Conservation (phyloP, 2,888 invertebrate species). For the Hydrotaea cyrtoneurina region DNA sequence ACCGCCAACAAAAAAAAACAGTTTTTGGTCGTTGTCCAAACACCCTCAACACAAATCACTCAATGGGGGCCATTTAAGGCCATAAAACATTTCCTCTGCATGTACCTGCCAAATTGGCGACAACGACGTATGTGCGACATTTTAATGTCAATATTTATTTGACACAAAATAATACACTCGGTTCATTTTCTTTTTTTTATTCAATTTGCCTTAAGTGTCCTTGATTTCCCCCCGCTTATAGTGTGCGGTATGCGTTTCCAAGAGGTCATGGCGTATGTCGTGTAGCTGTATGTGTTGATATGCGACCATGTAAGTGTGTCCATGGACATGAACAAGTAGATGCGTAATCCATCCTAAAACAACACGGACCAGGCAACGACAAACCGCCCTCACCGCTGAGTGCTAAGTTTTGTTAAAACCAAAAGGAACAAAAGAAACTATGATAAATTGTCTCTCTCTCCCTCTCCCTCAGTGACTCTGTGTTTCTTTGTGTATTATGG, state of each 20-base stretch:
- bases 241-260: too few relatives aligned
- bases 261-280: background rate
- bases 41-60: background rate
- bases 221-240: background rate
- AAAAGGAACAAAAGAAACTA: constrained; percentile 22
- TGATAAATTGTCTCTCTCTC: constrained; percentile 53
- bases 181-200: background rate
- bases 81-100: constrained; percentile 25
- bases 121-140: too few relatives aligned
- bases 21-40: constrained; percentile 11
- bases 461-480: background rate
- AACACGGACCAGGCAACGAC: constrained; percentile 29
- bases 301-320: too few relatives aligned
- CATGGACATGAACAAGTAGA: background rate
- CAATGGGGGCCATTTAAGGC: background rate
- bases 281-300: background rate
- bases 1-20: too few relatives aligned
- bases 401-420: background rate
- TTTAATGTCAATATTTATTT: constrained; percentile 12
- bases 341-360: constrained; percentile 37
- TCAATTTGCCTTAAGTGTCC: constrained; percentile 3
- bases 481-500: background rate
- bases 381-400: background rate
- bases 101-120: background rate
- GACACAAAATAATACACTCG: constrained; percentile 1